Conservation (phyloP, 2,113 vertebrate species). For the Bombycilla garrulus region DNA sequence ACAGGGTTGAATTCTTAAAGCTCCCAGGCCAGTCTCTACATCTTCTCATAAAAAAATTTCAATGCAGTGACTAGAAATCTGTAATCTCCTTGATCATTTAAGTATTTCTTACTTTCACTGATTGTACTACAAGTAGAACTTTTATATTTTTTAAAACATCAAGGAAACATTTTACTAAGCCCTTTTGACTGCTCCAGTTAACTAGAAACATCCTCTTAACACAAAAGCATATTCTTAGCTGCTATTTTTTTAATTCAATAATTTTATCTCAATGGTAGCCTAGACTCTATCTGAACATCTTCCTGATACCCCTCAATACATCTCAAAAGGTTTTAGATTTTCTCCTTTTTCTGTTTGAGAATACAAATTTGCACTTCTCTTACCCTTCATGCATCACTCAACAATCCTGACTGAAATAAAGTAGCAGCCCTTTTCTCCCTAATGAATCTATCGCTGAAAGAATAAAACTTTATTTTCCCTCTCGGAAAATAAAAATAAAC, state of each 20-base stretch:
- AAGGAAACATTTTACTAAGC: not conserved
- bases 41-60: not conserved
- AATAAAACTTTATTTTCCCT: not conserved
- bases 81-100: not conserved
- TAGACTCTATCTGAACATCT: not conserved
- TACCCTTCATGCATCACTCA: not conserved
- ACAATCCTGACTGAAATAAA: not conserved
- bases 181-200: not conserved
- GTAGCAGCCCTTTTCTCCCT: not conserved
- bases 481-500: not conserved
- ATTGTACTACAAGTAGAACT: not conserved
- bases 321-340: not conserved
- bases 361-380: not conserved
- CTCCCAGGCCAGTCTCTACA: not conserved
- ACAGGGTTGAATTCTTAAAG: not conserved
- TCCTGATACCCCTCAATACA: not conserved
- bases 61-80: not conserved
- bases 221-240: not conserved
- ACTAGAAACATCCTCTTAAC: not conserved
- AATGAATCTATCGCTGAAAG: not conserved
- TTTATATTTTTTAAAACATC: not conserved
- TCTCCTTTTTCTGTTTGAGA: not conserved
- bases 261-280: not conserved
- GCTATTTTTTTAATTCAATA: not conserved
- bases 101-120: not conserved